Percentiles rank a stretch among this genome's conserved stretches.
Conservation (phyloP, 2,113 vertebrate species). For the Microcebus murinus region DNA sequence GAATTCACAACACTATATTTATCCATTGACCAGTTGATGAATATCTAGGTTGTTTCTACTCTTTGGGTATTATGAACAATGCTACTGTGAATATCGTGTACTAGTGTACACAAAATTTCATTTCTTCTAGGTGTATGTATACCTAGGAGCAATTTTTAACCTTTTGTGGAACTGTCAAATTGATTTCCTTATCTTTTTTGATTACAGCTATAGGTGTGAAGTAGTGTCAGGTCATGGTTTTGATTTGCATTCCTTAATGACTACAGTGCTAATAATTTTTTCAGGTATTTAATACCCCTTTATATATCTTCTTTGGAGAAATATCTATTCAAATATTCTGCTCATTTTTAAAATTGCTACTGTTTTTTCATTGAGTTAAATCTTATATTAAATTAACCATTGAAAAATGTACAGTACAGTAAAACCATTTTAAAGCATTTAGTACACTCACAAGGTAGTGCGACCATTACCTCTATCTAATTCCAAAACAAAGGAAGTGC, state of each 20-base stretch:
- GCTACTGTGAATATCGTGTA: neutral
- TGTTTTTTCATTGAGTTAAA: neutral
- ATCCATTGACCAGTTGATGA: neutral
- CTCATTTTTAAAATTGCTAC: neutral
- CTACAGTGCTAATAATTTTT: neutral
- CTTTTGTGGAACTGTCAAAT: neutral
- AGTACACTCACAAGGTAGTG: neutral
- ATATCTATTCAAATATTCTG: neutral
- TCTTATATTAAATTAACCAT: neutral
- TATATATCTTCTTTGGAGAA: neutral
- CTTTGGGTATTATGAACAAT: neutral
- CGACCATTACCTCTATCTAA: neutral
- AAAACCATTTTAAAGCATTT: slow-evolving; percentile 19
- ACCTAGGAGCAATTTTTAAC: neutral
- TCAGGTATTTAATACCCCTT: neutral
- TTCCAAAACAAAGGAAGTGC: neutral
- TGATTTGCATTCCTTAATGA: neutral
- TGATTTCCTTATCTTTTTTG: neutral
- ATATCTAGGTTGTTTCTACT: neutral
- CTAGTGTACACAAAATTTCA: neutral
- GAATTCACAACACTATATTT: neutral
- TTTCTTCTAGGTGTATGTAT: neutral
- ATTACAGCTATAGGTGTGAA: neutral
- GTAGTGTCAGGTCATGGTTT: neutral
- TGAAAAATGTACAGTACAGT: neutral